phyloP scores from a whole-genome alignment of 2,888 invertebrate species.

The Choreutis nemorana region DNA sequence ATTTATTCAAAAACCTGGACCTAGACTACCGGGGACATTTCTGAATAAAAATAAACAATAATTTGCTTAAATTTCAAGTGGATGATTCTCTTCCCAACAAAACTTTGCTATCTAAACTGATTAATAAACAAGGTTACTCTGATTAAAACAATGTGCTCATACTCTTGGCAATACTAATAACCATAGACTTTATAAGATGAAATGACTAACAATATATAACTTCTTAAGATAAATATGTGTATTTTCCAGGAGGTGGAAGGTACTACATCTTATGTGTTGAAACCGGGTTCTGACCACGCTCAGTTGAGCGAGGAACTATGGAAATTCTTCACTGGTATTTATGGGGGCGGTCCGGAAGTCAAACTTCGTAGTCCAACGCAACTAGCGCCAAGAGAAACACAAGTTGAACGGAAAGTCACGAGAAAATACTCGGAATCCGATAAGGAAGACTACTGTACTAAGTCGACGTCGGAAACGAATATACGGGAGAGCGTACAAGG shows the following conservation, averaged over 20 bases:
- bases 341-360: conserved; percentile 92
- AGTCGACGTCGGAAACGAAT: conserved; percentile 45
- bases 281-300: conserved; percentile 71
- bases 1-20: neutral
- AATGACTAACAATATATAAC: no score
- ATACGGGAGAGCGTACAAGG: conserved; percentile 32
- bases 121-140: no score
- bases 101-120: no score
- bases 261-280: conserved; percentile 35
- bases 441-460: conserved; percentile 47
- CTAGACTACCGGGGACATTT: neutral
- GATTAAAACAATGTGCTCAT: no score
- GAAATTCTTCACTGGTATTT: conserved; percentile 85
- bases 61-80: neutral
- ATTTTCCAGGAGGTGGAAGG: conserved; percentile 46
- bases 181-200: no score
- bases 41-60: neutral
- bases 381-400: conserved; percentile 10
- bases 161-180: no score
- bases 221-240: no score
- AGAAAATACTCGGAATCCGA: conserved; percentile 51
- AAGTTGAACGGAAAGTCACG: conserved; percentile 17
- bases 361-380: conserved; percentile 29
- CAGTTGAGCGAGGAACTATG: conserved; percentile 87
- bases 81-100: neutral